A percentile compares a stretch with the other conserved stretches of the same genome.
These are phyloP conservation scores for Terebella lapidaria DNA, from an alignment of 2,888 invertebrate genomes.

Conservation along the genomic window DNA sequence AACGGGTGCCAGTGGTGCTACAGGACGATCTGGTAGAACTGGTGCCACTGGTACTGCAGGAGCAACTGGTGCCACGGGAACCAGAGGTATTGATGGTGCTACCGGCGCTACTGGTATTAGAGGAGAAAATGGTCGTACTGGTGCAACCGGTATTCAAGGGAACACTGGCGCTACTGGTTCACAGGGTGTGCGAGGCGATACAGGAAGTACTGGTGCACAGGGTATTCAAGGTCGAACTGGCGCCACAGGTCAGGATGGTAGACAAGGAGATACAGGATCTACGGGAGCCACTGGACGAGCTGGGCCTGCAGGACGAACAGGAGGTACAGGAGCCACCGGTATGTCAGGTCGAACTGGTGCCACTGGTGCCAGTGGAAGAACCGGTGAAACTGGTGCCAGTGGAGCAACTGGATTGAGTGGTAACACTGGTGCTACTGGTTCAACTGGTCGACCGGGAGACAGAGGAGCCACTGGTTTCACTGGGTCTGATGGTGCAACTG, in stretches of 20 bases:
- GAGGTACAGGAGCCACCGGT: neutral
- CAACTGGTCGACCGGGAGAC: neutral
- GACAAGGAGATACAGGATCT: conserved; percentile 15
- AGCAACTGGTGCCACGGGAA: conserved; percentile 23
- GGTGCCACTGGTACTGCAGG: conserved; percentile 55
- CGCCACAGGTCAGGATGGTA: conserved; percentile 9
- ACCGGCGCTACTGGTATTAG: neutral
- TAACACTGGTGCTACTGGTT: conserved; percentile 5
- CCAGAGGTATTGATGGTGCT: neutral
- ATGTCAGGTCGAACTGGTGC: conserved; percentile 3
- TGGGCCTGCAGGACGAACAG: conserved; percentile 3
- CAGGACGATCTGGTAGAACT: conserved; percentile 55
- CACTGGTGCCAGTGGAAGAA: conserved; percentile 5
- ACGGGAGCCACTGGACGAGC: conserved; percentile 12
- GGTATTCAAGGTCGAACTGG: conserved; percentile 2
- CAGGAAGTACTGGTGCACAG: neutral
- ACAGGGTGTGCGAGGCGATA: neutral
- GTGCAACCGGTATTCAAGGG: conserved; percentile 7
- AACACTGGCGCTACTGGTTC: neutral
- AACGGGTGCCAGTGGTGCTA: conserved; percentile 62
- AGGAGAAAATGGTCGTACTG: neutral
- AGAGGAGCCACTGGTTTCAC: conserved; percentile 4
- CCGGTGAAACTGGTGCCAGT: conserved; percentile 7
- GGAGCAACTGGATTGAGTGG: conserved; percentile 16
- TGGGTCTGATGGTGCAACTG: conserved; percentile 6